Base-by-base conservation (phyloP, 2,113 vertebrate species). In the Channa maculata region DNA sequence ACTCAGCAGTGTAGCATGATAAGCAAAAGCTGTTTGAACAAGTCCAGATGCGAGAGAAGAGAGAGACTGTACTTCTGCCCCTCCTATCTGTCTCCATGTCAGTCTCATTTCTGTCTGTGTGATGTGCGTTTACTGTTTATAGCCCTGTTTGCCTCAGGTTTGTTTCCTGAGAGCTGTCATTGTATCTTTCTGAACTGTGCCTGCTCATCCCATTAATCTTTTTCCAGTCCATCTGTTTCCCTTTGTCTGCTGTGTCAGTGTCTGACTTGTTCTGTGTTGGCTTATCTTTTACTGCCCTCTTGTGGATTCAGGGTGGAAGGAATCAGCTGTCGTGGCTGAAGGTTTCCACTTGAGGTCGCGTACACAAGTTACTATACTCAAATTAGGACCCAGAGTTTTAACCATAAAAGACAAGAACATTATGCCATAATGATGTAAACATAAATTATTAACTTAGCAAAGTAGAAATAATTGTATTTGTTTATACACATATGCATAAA, bases 281-380 rank as follows among this genome's bases (percentile, higher is more conserved):
- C 9, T 70, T 76, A 58, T 79, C 51, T 81, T 43, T 77, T 80
- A 82, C 84, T 87, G 73, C 59, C 79, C 69, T 79, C 89, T 84
- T 65, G 72, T 83, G 88, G 76, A 65, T 7, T 5, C 13, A 53
- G 33, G 14, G 48, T 3, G 34, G 15, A 50, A n/a, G 15, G 45
- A 5, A 2, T 10, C 33, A 50, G 45, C 34, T 85, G 70, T 62
- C 14, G n/a, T 67, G 63, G 13, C 72, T 2, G 1, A 33, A 60
- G 1, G 41, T 2, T 1, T 63, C 86, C 88, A 76, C 73, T 64
- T 24, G 90, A 70, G 84, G 90, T 71, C 83, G 5, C 49, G n/a
- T 11, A 5, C 37, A n/a, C 49, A 38, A 41, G 33, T 13, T 12
- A 10, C 37, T 7, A 33, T 24, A 24, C 48, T 39, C 5, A 12